Conservation (phyloP, 2,888 invertebrate species). For the Ypsolopha scabrella region DNA sequence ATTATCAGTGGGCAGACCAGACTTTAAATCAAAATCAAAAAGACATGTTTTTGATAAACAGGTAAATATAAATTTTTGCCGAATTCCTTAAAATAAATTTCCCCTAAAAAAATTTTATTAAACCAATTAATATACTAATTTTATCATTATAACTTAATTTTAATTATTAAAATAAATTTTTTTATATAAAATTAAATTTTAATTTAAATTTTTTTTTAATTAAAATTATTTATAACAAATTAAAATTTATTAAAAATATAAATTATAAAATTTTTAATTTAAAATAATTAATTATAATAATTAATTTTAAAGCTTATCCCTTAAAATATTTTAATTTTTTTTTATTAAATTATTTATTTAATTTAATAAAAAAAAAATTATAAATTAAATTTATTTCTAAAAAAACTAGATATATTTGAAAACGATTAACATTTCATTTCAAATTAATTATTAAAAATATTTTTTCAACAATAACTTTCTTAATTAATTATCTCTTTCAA, state of each 20-base stretch:
- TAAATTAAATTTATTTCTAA: conserved; percentile 70
- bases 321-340: conserved; percentile 56
- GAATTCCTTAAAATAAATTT: conserved; percentile 70
- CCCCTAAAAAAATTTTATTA: conserved; percentile 19
- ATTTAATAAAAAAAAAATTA: conserved; percentile 46
- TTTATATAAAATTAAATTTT: conserved; percentile 54
- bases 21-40: conserved; percentile 74
- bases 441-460: conserved; percentile 72
- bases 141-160: conserved; percentile 67
- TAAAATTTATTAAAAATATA: conserved; percentile 68
- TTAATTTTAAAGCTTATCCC: conserved; percentile 73
- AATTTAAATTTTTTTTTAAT: conserved; percentile 27
- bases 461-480: conserved; percentile 69
- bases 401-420: conserved; percentile 77
- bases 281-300: conserved; percentile 50
- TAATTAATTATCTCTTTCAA: conserved; percentile 73
- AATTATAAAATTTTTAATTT: conserved; percentile 64
- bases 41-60: conserved; percentile 86
- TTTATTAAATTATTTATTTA: conserved; percentile 24
- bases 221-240: conserved; percentile 58
- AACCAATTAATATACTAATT: conserved; percentile 67
- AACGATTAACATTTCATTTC: conserved; percentile 76
- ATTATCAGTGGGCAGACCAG: conserved; percentile 80
- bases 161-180: conserved; percentile 47
- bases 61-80: conserved; percentile 74